Conservation (phyloP, 1,140 invertebrate genomes). For the Dinothrombium tinctorium region DNA sequence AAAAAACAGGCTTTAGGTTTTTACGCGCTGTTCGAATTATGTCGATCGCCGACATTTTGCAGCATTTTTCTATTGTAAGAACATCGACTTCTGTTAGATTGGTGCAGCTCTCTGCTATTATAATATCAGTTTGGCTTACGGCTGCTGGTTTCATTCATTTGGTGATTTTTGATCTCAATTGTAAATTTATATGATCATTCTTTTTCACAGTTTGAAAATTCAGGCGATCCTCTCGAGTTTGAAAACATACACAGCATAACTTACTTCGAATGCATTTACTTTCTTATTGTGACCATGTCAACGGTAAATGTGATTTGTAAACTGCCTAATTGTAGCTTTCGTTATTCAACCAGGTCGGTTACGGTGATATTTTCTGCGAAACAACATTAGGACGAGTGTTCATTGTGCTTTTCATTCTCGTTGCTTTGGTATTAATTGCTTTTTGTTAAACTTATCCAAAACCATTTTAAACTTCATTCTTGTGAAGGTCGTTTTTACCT, state of each 20-base stretch:
- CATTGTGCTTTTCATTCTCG: constrained; percentile 95
- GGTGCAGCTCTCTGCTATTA: constrained; percentile 90
- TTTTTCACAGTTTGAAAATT: constrained; percentile 66
- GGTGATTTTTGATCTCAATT: constrained; percentile 32
- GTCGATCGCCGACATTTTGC: constrained; percentile 96
- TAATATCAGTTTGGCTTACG: constrained; percentile 89
- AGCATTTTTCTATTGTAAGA: constrained; percentile 95
- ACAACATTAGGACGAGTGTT: constrained; percentile 87
- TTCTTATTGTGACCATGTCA: too few relatives aligned
- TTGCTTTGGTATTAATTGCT: constrained; percentile 97
- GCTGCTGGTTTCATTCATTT: constrained; percentile 90
- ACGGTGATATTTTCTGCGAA: constrained; percentile 90
- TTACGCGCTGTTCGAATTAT: constrained; percentile 93
- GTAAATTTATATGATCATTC: not conserved
- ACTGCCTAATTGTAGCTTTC: too few relatives aligned
- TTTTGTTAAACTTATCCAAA: too few relatives aligned
- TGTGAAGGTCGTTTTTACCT: too few relatives aligned
- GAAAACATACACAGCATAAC: constrained; percentile 71
- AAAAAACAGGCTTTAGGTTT: constrained; percentile 68
- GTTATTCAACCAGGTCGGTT: constrained; percentile 39
- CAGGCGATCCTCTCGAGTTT: constrained; percentile 86
- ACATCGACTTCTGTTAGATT: constrained; percentile 92
- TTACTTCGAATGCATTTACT: constrained; percentile 91
- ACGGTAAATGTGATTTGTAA: too few relatives aligned
- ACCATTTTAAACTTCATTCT: too few relatives aligned